Evolutionary conservation across 1,140 invertebrate genomes (phyloP), one percentile per base, ranked within the genome.

Genomic region (Danaus melanippus): DNA sequence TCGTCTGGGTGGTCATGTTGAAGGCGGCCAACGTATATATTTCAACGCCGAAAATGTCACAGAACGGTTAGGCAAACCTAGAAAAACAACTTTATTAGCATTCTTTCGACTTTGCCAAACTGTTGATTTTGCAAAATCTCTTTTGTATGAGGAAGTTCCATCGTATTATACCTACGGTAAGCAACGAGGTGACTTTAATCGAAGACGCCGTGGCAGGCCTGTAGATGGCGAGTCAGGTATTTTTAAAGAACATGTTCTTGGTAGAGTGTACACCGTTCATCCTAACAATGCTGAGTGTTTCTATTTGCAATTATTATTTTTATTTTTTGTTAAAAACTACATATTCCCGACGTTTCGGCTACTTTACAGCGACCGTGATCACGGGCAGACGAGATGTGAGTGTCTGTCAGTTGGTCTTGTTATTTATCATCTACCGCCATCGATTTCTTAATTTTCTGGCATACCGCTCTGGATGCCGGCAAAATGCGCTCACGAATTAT

Each of bases 11-110:
- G n/a, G n/a, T n/a, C n/a, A n/a, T n/a, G n/a, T 88, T 67, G 58
- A 71, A 57, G 50, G 50, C n/a, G 63, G 63, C 0, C 60, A 71
- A 53, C 10, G 68, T 0, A 50, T 71, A 49, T 69, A 71, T 62
- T 69, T 71, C 21, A 53, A 66, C 12, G 12, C 53, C 0, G 50
- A 64, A 40, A 74, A 74, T 66, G 45, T 64, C 6, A 39, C 11
- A 50, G 65, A 71, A 15, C 47, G 53, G 2, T 17, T 67, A 58
- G 44, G 56, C 5, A 67, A 66, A 41, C 66, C 66, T 9, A 52
- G 64, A 46, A 49, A 65, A 55, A 68, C 71, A 11, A 74, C 66
- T 42, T 48, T 69, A 3, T 40, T 64, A 15, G 64, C 68, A 43
- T 71, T 74, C 42, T 74, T 69, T 46, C n/a, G 15, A 12, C 42